Evolutionary conservation across 2,113 vertebrate species (phyloP), one percentile per base, ranked within the genome.

Genomic region (Trogon melanurus): DNA sequence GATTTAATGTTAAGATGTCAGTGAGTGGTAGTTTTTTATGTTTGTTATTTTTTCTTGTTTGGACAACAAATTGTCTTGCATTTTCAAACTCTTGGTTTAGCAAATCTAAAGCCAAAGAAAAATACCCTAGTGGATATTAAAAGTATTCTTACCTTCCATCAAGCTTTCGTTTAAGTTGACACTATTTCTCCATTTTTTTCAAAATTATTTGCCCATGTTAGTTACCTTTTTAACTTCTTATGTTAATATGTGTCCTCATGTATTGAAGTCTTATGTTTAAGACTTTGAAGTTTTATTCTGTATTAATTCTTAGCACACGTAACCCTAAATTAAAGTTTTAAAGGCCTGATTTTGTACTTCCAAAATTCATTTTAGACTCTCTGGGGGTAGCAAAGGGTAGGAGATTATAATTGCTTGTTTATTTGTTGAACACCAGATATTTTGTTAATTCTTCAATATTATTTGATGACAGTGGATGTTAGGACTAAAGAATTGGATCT

Each of bases 11-110:
- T 82, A 26, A 53, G 47, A 7, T 84, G 13, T 53, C 13, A 38
- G 5, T 21, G 45, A 27, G 17, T 41, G 5, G 11, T 5, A 2
- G 3, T 41, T 20, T 36, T 32, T 64, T 3, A 1, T 16, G 8
- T 10, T 45, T 61, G 1, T 6, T 18, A 4, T 10, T 11, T 4
- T 13, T 65, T 21, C 23, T 26, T 12, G 1, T 66, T 91, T 22
- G 14, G 29, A 26, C 23, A 69, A 22, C 16, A 56, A 45, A 56
- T 34, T 1, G 0, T 2, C 26, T 65, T 65, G 58, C 45, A 15
- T 48, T 60, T 50, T 91, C 41, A 44, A 25, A 47, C 48, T 91
- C 36, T 76, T 53, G 6, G 6, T 51, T 71, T 67, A 13, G 23
- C 67, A 57, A 79, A 34, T 72, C 13, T 53, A 51, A 72, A 71